Percentiles rank a stretch among this genome's conserved stretches.
phyloP scores from a whole-genome alignment of 2,797 vertebrate species.

The Pseudocheirus occidentalis region DNA sequence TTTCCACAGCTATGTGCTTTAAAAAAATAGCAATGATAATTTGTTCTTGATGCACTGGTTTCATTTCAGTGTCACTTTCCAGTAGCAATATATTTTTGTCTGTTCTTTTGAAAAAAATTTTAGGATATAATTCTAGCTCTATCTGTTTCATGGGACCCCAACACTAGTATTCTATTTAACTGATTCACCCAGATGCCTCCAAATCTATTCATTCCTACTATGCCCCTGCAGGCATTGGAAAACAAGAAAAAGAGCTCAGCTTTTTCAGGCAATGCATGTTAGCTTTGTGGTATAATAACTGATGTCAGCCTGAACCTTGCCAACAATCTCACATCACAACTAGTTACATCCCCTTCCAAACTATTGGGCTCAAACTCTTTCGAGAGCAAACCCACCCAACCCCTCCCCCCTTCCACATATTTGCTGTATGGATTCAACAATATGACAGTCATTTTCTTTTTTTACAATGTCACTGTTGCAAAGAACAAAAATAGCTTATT shows the following conservation, averaged over 20 bases:
- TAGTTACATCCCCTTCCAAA: conserved; percentile 74
- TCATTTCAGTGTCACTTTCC: conserved; percentile 55
- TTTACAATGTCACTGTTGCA: conserved; percentile 67
- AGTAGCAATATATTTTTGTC: conserved; percentile 14
- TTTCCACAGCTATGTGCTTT: conserved; percentile 38
- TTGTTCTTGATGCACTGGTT: conserved; percentile 41
- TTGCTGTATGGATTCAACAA: conserved; percentile 76
- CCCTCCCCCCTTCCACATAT: conserved; percentile 70
- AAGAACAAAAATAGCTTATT: conserved; percentile 70
- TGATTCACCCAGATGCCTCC: background rate
- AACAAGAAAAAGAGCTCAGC: conserved; percentile 32
- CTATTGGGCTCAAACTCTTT: conserved; percentile 62
- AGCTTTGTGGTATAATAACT: conserved; percentile 78
- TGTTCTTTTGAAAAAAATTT: background rate
- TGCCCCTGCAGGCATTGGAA: background rate
- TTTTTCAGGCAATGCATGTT: conserved; percentile 59
- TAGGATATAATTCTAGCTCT: conserved; percentile 42
- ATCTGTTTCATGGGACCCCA: background rate
- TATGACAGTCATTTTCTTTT: conserved; percentile 77
- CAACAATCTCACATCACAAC: conserved; percentile 79
- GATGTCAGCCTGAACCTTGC: conserved; percentile 82
- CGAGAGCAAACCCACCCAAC: conserved; percentile 65
- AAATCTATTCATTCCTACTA: background rate
- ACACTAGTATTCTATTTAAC: conserved; percentile 12
- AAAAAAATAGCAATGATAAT: conserved; percentile 40